These are phyloP conservation scores for Actenoides hombroni DNA, from an alignment of 2,113 vertebrate species.

Conservation along the genomic window DNA sequence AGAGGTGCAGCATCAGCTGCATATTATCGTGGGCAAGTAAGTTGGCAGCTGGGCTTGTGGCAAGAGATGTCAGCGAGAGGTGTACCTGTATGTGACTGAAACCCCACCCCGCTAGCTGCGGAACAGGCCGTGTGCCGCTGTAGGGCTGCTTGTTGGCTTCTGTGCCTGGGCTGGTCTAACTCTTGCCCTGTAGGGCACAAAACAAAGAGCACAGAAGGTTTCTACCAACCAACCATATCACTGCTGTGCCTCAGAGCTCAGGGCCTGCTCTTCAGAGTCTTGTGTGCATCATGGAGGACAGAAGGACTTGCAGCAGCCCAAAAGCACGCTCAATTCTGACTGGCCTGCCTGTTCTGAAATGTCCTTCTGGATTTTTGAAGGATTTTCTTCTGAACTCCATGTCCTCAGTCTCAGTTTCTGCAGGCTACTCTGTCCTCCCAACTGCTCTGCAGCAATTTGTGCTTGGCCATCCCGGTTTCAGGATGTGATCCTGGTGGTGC, in stretches of 20 bases:
- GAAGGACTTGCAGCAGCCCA: background rate
- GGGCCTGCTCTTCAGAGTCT: background rate
- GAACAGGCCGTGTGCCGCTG: background rate
- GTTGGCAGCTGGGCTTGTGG: conserved; percentile 24
- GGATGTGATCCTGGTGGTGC: background rate
- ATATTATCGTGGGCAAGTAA: conserved; percentile 91
- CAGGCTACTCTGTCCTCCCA: background rate
- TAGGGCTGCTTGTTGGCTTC: background rate
- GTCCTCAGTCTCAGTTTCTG: background rate
- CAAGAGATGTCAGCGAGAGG: background rate
- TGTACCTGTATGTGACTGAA: fast-evolving
- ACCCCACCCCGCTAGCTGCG: too few relatives aligned
- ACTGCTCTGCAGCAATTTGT: background rate
- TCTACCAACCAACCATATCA: background rate
- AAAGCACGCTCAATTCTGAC: background rate
- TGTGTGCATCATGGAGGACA: fast-evolving
- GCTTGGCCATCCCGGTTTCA: background rate
- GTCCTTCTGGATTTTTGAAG: background rate
- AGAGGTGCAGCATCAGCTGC: conserved; percentile 94
- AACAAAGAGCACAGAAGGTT: background rate
- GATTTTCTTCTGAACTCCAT: background rate
- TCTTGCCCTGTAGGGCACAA: background rate
- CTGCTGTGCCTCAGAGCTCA: background rate
- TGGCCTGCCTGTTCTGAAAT: background rate
- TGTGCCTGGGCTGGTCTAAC: background rate